Conservation (phyloP, 2,888 invertebrate genomes). For the Habrosyne pyritoides region DNA sequence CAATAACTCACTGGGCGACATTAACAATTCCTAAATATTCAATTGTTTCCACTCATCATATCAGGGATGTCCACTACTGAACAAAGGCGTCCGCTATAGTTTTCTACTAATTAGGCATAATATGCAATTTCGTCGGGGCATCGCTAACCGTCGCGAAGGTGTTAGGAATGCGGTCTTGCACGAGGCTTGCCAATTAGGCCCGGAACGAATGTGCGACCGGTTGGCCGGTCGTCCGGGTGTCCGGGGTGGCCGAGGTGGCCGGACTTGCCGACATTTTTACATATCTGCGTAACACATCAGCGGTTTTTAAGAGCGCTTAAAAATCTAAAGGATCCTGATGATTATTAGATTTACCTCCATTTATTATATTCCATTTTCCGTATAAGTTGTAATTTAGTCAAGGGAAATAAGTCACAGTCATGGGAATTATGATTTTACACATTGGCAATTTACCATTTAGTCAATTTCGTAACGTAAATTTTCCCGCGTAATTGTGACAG, state of each 20-base stretch:
- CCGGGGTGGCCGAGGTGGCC: constrained; percentile 5
- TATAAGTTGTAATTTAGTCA: neutral
- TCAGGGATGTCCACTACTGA: too few species aligned
- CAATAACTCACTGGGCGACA: too few species aligned
- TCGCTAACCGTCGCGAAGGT: constrained; percentile 3
- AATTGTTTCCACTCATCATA: too few species aligned
- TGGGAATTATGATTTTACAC: neutral
- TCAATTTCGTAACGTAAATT: constrained; percentile 23
- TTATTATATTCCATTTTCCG: neutral
- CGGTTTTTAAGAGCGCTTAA: neutral
- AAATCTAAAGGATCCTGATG: neutral
- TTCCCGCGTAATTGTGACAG: constrained; percentile 34
- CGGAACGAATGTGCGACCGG: constrained; percentile 50
- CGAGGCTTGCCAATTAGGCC: constrained; percentile 57
- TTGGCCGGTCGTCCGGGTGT: constrained; percentile 24
- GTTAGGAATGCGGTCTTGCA: constrained; percentile 4
- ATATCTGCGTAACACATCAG: constrained; percentile 25
- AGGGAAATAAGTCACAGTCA: neutral
- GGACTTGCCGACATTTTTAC: constrained; percentile 21
- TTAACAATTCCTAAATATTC: too few species aligned
- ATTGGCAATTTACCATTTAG: constrained; percentile 7
- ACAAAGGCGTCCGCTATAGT: too few species aligned
- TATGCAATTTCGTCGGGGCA: neutral
- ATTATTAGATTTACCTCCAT: too few species aligned
- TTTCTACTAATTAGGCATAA: neutral